Base-by-base conservation (phyloP, 1,140 invertebrate species). In the Bombus breviceps region DNA sequence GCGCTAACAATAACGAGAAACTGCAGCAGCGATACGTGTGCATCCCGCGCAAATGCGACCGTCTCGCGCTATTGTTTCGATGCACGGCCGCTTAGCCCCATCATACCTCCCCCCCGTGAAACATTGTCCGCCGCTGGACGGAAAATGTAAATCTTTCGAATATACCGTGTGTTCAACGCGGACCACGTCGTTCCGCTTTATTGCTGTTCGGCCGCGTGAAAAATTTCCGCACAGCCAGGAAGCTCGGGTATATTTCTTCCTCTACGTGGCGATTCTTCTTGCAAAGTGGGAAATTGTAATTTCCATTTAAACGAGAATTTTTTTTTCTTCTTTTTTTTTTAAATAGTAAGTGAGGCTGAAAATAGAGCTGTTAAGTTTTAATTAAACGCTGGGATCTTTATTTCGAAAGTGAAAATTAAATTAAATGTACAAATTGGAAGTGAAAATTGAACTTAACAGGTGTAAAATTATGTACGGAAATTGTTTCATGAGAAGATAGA, bases 1-100 rank as follows among this genome's bases (percentile, higher is more conserved):
- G 66, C 85, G 75, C 83, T 86, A 74, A 90, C 86, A 87, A 83
- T 89, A 89, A 59, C 66, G 57, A 85, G 37, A 37, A 62, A 77
- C 37, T 77, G 75, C 57, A 39, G 28, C 75, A 34, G 28, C 75
- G 57, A 62, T 62, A 41, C 34, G 28, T 39, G 57, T 64, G 57
- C 28, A n/a, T 76, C 34, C 53, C n/a, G 39, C 39, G 22, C 34
- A 47, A 13, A 41, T 37, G 47, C 74, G 74, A 37, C 43, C 74
- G 53, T 76, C 53, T 76, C 74, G 75, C 34, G 37, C 57, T 77
- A 77, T 77, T 77, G 75, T 77, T 34, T 41, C 75, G 57, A 77
- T 62, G 57, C 28, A 62, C 75, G 57, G 34, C 34, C 75, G 75
- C 34, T 77, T 77, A 77, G 75, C 37, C 75, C 28, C 57, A 18